Conservation (phyloP, 1,140 invertebrate species). For the Achatina immaculata region DNA sequence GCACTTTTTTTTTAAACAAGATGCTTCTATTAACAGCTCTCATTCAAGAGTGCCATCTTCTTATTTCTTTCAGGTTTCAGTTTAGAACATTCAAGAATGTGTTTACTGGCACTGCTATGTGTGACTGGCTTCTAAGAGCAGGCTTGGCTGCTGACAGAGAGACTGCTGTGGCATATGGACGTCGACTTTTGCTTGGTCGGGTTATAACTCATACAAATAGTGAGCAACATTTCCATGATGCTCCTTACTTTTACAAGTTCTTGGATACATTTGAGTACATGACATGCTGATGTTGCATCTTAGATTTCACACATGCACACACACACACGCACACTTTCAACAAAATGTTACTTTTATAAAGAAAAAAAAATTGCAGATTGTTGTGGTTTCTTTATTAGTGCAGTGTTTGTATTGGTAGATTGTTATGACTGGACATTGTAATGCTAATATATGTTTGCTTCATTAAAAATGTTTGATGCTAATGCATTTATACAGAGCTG, state of each 20-base stretch:
- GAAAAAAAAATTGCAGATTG: no score
- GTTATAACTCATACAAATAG: conserved; percentile 86
- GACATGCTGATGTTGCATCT: conserved; percentile 20
- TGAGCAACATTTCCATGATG: conserved; percentile 82
- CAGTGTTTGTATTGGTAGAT: no score
- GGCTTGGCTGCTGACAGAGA: conserved; percentile 81
- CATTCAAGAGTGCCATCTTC: neutral
- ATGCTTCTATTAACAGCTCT: no score
- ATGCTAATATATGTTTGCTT: no score
- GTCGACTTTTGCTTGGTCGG: conserved; percentile 84
- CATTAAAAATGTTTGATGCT: no score
- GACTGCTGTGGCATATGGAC: conserved; percentile 86
- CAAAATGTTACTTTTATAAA: neutral
- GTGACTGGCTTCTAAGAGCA: conserved; percentile 87
- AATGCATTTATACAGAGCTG: no score
- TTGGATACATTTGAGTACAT: conserved; percentile 42
- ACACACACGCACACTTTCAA: neutral
- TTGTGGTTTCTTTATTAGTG: no score
- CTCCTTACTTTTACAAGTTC: conserved; percentile 72
- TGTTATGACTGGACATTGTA: no score
- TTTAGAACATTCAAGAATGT: conserved; percentile 77
- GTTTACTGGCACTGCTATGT: conserved; percentile 86
- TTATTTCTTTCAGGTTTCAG: conserved; percentile 52
- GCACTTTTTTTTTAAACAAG: no score
- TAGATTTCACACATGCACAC: neutral